Percentiles rank a stretch among this genome's conserved stretches.
Evolutionary conservation across 2,797 vertebrate species (phyloP).

Genomic region (Tragopan temminckii): DNA sequence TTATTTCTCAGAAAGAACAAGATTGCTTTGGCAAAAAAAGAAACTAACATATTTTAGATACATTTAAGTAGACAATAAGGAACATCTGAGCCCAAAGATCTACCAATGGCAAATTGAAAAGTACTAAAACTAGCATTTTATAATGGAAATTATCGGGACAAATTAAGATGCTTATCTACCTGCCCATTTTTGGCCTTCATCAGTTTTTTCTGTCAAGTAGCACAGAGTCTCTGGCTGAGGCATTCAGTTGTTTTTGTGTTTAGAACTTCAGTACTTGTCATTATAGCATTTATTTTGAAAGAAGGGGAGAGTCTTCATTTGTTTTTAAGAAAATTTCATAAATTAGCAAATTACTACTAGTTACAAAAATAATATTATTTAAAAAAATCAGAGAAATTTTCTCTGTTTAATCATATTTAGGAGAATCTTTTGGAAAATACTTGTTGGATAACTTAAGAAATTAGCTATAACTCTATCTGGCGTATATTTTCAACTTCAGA

Average conservation of each 20-base stretch:
- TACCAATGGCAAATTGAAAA: not conserved
- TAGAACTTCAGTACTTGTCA: not conserved
- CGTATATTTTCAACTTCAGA: not conserved
- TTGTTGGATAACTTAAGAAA: not conserved
- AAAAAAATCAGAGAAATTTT: not conserved
- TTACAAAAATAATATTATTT: not conserved
- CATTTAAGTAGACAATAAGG: not conserved
- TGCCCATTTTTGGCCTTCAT: not conserved
- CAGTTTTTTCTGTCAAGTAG: not conserved
- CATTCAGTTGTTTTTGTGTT: not conserved
- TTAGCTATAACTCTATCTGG: not conserved
- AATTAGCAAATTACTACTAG: not conserved
- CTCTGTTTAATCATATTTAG: not conserved
- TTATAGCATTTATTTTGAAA: not conserved
- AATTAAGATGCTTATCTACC: not conserved
- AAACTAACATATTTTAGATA: not conserved
- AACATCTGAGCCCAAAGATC: not conserved
- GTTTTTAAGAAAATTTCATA: not conserved
- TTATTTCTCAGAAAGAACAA: slow-evolving; percentile 13
- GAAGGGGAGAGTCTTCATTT: accelerated
- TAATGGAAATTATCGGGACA: not conserved
- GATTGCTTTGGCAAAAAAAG: not conserved
- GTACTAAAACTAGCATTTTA: slow-evolving; percentile 18
- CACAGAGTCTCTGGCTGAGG: not conserved
- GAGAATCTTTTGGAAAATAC: not conserved